These are phyloP conservation scores for Triplophysa yarkandensis DNA, from an alignment of 2,797 vertebrate species.

Conservation along the genomic window DNA sequence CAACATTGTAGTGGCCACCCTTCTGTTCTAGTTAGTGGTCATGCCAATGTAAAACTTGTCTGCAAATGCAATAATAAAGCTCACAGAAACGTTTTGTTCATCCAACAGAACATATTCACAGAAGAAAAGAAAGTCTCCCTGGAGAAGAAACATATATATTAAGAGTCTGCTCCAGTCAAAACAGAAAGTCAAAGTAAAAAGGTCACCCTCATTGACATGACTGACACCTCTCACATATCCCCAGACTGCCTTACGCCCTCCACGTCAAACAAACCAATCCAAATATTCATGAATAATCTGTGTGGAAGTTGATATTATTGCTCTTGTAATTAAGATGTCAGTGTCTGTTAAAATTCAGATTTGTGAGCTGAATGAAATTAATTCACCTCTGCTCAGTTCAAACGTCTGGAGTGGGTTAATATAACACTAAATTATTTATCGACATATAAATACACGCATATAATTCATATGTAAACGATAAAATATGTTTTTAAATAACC, in stretches of 20 bases:
- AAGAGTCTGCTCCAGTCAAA: slow-evolving; percentile 45
- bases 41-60: background rate
- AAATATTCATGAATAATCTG: slow-evolving; percentile 19
- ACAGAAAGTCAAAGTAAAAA: slow-evolving; percentile 31
- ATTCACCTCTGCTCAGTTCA: background rate
- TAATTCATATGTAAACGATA: background rate
- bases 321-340: slow-evolving; percentile 20
- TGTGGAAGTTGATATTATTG: slow-evolving; percentile 19
- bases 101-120: background rate
- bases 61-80: background rate
- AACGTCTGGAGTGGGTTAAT: background rate
- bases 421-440: background rate
- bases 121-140: background rate
- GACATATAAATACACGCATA: background rate
- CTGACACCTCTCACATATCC: slow-evolving; percentile 33
- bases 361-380: background rate
- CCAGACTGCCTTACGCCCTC: slow-evolving; percentile 20
- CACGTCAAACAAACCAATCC: slow-evolving; percentile 3
- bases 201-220: slow-evolving; percentile 4
- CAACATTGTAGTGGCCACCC: slow-evolving; percentile 6
- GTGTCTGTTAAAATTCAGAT: slow-evolving; percentile 10
- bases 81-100: background rate
- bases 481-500: background rate
- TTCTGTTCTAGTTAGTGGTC: background rate
- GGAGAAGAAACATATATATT: slow-evolving; percentile 31